Evolutionary conservation across 1,140 invertebrate species (phyloP).

Genomic region (Heterodera carotae): DNA sequence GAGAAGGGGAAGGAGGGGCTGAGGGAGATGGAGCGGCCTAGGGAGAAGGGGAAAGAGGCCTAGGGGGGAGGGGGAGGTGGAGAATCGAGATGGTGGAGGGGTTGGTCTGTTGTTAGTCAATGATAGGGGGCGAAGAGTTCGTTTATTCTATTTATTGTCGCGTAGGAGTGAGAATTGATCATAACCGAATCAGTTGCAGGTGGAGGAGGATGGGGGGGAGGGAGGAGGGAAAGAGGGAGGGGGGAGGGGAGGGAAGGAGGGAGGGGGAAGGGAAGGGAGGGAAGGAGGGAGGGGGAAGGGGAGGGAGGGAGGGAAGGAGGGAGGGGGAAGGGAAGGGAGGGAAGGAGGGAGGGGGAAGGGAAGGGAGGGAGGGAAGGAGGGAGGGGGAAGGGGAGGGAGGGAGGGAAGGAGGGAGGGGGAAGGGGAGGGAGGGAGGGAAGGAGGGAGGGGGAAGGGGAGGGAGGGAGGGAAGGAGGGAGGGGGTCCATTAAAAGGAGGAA

Average conservation of each 20-base stretch:
- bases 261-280: neutral
- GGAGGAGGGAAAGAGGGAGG: neutral
- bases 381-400: neutral
- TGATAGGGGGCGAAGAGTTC: neutral
- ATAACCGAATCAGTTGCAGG: neutral
- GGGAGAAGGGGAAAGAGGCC: no score
- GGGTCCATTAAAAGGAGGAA: no score
- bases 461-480: neutral
- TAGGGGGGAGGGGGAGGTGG: no score
- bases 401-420: neutral
- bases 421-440: no score
- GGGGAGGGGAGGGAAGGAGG: neutral
- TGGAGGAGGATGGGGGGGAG: neutral
- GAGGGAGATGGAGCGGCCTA: no score
- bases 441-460: neutral
- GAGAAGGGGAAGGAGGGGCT: no score
- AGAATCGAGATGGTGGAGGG: no score
- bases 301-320: neutral
- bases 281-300: neutral
- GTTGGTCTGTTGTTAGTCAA: no score
- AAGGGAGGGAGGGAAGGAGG: neutral
- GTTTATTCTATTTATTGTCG: neutral
- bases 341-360: neutral
- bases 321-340: neutral
- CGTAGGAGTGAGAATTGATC: neutral